Evolutionary conservation across 1,140 invertebrate genomes (phyloP).

Genomic region (Drosophila watanabei): DNA sequence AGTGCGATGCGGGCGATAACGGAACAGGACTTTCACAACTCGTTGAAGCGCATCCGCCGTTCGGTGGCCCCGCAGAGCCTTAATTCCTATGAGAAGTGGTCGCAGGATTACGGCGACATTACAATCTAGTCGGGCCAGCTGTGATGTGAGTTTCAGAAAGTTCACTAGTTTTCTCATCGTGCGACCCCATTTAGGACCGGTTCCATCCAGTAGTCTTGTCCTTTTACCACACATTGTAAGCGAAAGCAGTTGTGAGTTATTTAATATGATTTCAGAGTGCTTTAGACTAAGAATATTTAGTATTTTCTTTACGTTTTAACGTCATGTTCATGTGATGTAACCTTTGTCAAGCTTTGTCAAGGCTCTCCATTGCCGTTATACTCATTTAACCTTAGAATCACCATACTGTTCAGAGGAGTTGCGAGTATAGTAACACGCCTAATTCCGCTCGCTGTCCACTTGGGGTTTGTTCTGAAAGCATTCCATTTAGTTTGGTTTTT

Average conservation of each 20-base stretch:
- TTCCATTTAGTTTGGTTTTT: constrained; percentile 16
- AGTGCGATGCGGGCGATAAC: constrained; percentile 94
- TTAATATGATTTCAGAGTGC: constrained; percentile 49
- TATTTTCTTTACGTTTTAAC: constrained; percentile 22
- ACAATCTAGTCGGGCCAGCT: constrained; percentile 73
- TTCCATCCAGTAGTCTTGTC: constrained; percentile 48
- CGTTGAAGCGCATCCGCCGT: constrained; percentile 94
- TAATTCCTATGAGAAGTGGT: constrained; percentile 96
- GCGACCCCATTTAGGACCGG: constrained; percentile 29
- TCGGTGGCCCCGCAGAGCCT: constrained; percentile 95
- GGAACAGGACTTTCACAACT: constrained; percentile 95
- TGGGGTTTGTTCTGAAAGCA: constrained; percentile 16
- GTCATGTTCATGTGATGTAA: constrained; percentile 13
- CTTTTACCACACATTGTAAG: constrained; percentile 67
- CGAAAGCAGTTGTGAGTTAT: constrained; percentile 42
- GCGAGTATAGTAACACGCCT: neutral
- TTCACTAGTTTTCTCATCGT: constrained; percentile 56
- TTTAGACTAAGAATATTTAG: constrained; percentile 55
- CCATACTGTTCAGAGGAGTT: constrained; percentile 11
- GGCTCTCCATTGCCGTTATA: constrained; percentile 31
- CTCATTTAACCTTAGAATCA: constrained; percentile 36
- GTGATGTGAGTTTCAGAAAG: constrained; percentile 73
- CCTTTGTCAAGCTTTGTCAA: constrained; percentile 1
- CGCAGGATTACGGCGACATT: constrained; percentile 93
- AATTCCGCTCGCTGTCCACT: constrained; percentile 3